phyloP scores from a whole-genome alignment of 1,140 invertebrate species.

The Platyura marginata region DNA sequence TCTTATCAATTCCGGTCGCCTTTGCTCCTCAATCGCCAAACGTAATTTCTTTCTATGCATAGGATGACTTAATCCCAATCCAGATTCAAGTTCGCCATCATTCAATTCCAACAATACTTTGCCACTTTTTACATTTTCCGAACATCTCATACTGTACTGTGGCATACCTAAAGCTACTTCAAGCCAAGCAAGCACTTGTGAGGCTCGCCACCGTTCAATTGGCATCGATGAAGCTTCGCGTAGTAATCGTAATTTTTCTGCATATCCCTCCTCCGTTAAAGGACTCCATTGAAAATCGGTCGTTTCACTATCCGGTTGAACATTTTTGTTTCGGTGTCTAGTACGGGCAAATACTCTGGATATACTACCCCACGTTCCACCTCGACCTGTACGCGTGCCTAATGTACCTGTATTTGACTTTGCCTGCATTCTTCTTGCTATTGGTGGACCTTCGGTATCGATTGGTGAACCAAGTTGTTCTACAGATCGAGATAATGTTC shows the following conservation, averaged over 20 bases:
- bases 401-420: slow-evolving; percentile 18
- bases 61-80: slow-evolving; percentile 70
- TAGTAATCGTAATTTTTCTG: slow-evolving; percentile 59
- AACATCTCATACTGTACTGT: slow-evolving; percentile 72
- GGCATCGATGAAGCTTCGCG: slow-evolving; percentile 71
- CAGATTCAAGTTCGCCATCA: slow-evolving; percentile 72
- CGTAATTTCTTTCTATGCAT: slow-evolving; percentile 84
- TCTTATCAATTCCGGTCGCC: slow-evolving; percentile 64
- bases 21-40: slow-evolving; percentile 83
- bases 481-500: slow-evolving; percentile 44
- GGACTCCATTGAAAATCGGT: slow-evolving; percentile 45
- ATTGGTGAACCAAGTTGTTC: slow-evolving; percentile 29
- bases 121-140: slow-evolving; percentile 86
- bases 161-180: slow-evolving; percentile 87
- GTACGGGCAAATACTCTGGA: slow-evolving; percentile 70
- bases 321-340: slow-evolving; percentile 53
- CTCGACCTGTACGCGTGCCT: slow-evolving; percentile 31
- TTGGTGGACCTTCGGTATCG: slow-evolving; percentile 32
- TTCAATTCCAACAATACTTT: slow-evolving; percentile 82
- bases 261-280: slow-evolving; percentile 64
- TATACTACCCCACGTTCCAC: slow-evolving; percentile 58
- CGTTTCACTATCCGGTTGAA: slow-evolving; percentile 26
- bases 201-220: slow-evolving; percentile 82
- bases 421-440: slow-evolving; percentile 23
- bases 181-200: slow-evolving; percentile 83